Evolutionary conservation across 2,113 vertebrate species (phyloP).

Genomic region (Pavo muticus): DNA sequence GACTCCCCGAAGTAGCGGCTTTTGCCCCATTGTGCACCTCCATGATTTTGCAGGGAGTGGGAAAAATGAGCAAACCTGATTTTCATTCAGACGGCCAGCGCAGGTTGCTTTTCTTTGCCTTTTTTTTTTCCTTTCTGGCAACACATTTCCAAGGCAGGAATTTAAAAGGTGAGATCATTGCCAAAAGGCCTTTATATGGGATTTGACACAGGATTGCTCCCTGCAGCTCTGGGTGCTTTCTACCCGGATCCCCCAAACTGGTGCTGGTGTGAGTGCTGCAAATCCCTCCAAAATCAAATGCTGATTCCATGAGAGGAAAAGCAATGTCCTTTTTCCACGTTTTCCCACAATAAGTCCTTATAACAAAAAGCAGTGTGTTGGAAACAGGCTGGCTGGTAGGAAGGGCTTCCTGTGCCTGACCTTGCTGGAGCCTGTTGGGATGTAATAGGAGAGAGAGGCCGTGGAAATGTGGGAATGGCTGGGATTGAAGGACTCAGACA

Average conservation of each 20-base stretch:
- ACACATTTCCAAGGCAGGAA: not conserved
- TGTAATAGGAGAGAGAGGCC: not conserved
- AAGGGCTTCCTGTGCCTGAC: not conserved
- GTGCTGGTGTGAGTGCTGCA: not conserved
- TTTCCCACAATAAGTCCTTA: rapidly evolving
- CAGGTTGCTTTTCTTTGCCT: not conserved
- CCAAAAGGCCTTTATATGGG: not conserved
- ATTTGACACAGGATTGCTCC: not conserved
- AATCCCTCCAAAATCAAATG: not conserved
- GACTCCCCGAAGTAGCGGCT: rapidly evolving
- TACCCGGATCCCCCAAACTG: not conserved
- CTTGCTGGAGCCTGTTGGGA: not conserved
- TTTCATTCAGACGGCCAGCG: too few species aligned
- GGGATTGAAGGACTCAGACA: not conserved
- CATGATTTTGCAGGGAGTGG: not conserved
- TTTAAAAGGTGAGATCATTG: constrained; percentile 16
- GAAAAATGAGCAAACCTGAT: not conserved
- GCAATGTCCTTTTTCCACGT: rapidly evolving
- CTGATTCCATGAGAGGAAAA: not conserved
- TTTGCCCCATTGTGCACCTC: not conserved
- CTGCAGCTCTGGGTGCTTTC: not conserved
- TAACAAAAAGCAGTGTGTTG: not conserved
- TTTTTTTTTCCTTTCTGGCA: not conserved
- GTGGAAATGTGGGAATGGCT: not conserved
- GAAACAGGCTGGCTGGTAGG: not conserved